Evolutionary conservation across 2,113 vertebrate species (phyloP), one percentile per base, ranked within the genome.

Genomic region (Genyomyrus donnyi): DNA sequence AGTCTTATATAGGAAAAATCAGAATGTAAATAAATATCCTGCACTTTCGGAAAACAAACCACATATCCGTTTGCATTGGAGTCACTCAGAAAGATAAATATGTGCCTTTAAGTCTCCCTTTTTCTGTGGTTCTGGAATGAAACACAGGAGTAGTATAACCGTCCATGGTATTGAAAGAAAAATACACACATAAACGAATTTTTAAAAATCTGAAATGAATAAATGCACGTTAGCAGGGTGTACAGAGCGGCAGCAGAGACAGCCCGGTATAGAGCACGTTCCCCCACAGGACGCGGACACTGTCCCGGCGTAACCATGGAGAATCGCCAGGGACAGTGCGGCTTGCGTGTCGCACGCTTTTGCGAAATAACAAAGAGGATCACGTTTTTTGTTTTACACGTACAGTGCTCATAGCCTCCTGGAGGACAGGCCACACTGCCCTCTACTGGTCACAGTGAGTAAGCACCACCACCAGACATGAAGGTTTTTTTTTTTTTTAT

Each of bases 351-450:
- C 88, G 91, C 94, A 86, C 80, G 91, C 74, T 89, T 90, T 93
- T 91, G 62, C 90, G 91, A 91, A 94, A 94, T 92, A 94, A 93
- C 90, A 92, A 93, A 91, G 89, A 86, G 74, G 90, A 88, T 42
- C 49, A 19, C 50, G 17, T 42, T 87, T 85, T 89, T 56, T 77
- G 46, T 88, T 88, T 88, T 62, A 70, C 90, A 80, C 91, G 90
- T 92, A 91, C 84, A 74, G 87, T 85, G 92, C 92, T 93, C 91
- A 31, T 7, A 1, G 85, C 7, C n/a, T 91, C 91, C 94, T 39
- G 89, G 91, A 48, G 88, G 92, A 92, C 94, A 95, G 95, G 90
- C 94, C 94, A 96, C 91, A 96, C 94, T 96, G 96, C 95, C 96
- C 95, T 95, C 96, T 96, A 90, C 95, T 95, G 96, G 95, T 89